phyloP scores from a whole-genome alignment of 2,797 vertebrate genomes.

The Prunella strophiata region DNA sequence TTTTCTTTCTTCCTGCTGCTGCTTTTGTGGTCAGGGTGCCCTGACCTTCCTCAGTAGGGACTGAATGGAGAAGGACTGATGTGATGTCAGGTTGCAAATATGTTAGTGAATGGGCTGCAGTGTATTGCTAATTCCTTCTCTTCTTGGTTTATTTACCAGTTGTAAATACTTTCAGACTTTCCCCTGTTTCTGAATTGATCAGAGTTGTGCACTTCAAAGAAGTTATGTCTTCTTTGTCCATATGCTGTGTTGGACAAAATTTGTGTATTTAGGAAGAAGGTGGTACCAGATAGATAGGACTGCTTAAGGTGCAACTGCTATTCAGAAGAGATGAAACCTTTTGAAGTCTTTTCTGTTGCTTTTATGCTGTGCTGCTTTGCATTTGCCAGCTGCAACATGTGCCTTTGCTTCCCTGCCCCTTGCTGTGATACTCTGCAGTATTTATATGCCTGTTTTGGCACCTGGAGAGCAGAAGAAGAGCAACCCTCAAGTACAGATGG shows the following conservation, averaged over 20 bases:
- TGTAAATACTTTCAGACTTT: neutral
- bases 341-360: neutral
- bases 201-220: neutral
- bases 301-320: neutral
- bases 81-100: neutral
- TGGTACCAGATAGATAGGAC: neutral
- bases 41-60: neutral
- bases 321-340: neutral
- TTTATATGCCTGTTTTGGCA: neutral
- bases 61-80: neutral
- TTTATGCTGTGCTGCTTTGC: neutral
- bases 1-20: neutral
- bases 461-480: neutral
- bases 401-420: neutral
- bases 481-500: neutral
- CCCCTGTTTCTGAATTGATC: neutral
- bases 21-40: neutral
- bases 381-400: neutral
- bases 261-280: neutral
- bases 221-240: neutral
- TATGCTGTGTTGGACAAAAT: neutral
- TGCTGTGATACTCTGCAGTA: neutral
- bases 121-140: neutral
- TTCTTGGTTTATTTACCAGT: neutral
- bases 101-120: neutral